These are phyloP conservation scores for Tachina grossa DNA, from an alignment of 2,888 invertebrate genomes.

Conservation along the genomic window DNA sequence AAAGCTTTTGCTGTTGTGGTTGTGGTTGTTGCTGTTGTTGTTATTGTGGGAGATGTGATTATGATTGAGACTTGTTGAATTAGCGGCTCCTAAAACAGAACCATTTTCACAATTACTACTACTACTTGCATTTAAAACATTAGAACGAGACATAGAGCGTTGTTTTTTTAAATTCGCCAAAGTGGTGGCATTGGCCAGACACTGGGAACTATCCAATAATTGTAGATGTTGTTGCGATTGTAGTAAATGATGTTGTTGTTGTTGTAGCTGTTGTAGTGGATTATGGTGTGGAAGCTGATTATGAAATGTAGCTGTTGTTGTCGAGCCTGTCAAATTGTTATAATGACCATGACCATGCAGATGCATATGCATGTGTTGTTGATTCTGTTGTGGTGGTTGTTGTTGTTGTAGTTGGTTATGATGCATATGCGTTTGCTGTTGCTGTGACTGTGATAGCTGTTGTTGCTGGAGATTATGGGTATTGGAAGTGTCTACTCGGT, in stretches of 20 bases:
- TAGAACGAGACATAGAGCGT: conserved; percentile 90
- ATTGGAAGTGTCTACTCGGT: conserved; percentile 60
- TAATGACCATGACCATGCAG: conserved; percentile 71
- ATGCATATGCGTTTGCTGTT: conserved; percentile 62
- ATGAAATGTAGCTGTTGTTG: conserved; percentile 73
- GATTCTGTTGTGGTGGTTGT: conserved; percentile 73
- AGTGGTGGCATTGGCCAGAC: conserved; percentile 85
- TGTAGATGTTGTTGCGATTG: conserved; percentile 49
- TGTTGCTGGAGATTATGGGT: conserved; percentile 73
- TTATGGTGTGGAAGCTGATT: conserved; percentile 72
- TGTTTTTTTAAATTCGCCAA: conserved; percentile 97
- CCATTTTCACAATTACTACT: conserved; percentile 82
- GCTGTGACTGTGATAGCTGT: conserved; percentile 73
- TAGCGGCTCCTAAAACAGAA: conserved; percentile 82
- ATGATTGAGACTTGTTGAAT: conserved; percentile 69
- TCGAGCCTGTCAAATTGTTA: conserved; percentile 72
- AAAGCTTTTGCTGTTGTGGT: conserved; percentile 64
- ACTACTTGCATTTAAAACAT: conserved; percentile 77
- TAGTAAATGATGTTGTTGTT: conserved; percentile 27
- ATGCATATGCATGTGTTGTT: conserved; percentile 71
- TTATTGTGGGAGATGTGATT: conserved; percentile 71
- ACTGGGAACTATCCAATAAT: conserved; percentile 61
- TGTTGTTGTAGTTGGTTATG: conserved; percentile 71
- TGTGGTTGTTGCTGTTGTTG: conserved; percentile 70
- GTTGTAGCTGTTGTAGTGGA: conserved; percentile 31